Percentiles rank a stretch among this genome's conserved stretches.
phyloP scores from a whole-genome alignment of 2,113 vertebrate genomes.

The Eudyptes chrysolophus region DNA sequence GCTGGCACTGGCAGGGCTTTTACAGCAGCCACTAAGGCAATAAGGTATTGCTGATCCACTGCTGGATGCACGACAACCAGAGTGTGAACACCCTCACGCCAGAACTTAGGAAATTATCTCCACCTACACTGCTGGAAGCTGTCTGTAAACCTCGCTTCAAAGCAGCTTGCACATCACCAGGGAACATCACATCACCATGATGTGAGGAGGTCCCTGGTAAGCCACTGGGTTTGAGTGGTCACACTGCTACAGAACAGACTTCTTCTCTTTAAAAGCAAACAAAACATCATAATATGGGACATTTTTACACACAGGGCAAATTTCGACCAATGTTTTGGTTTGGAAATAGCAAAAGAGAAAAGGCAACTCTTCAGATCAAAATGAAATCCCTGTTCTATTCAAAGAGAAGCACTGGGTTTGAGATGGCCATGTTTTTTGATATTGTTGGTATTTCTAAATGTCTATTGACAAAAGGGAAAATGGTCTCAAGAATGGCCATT shows the following conservation, averaged over 20 bases:
- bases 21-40: neutral
- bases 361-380: neutral
- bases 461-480: neutral
- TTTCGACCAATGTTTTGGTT: neutral
- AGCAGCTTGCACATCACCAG: neutral
- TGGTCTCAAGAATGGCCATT: neutral
- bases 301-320: neutral
- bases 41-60: neutral
- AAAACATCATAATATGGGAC: neutral
- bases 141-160: neutral
- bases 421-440: neutral
- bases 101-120: neutral
- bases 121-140: neutral
- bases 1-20: neutral
- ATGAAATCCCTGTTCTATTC: fast-evolving
- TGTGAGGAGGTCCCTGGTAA: neutral
- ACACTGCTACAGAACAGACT: neutral
- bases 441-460: neutral
- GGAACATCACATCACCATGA: neutral
- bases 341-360: neutral
- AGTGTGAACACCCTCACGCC: neutral
- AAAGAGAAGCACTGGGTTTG: neutral
- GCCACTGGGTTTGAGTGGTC: neutral
- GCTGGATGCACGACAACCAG: neutral
- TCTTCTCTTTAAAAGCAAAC: neutral